Conservation (phyloP, 2,797 vertebrate genomes). For the Spinibarbus caldwelli region DNA sequence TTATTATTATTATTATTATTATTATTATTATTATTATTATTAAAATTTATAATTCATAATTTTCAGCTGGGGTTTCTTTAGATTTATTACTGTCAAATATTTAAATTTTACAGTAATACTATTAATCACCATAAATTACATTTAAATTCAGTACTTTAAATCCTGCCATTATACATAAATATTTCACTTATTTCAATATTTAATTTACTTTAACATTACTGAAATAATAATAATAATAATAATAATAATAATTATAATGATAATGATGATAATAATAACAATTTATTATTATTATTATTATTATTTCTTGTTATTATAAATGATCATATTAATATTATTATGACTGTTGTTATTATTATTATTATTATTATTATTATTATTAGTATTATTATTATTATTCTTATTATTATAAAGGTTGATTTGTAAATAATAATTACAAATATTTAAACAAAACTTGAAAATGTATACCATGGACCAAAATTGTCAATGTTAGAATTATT, state of each 20-base stretch:
- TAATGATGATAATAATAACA: background rate
- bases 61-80: background rate
- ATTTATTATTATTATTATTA: too few species aligned
- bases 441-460: too few species aligned
- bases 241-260: background rate
- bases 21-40: background rate
- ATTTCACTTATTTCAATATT: background rate
- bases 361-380: too few species aligned
- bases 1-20: background rate
- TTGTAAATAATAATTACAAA: too few species aligned
- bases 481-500: too few species aligned
- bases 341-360: too few species aligned
- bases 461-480: too few species aligned
- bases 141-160: background rate
- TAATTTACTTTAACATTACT: background rate
- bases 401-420: too few species aligned
- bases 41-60: background rate
- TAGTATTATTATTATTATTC: too few species aligned
- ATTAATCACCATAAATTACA: background rate
- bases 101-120: background rate
- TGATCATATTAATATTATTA: background rate
- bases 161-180: background rate
- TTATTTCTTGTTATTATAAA: background rate
- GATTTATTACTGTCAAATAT: background rate
- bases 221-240: background rate